Base-by-base conservation (phyloP, 2,797 vertebrate genomes). In the Schizopygopsis pylzovi region DNA sequence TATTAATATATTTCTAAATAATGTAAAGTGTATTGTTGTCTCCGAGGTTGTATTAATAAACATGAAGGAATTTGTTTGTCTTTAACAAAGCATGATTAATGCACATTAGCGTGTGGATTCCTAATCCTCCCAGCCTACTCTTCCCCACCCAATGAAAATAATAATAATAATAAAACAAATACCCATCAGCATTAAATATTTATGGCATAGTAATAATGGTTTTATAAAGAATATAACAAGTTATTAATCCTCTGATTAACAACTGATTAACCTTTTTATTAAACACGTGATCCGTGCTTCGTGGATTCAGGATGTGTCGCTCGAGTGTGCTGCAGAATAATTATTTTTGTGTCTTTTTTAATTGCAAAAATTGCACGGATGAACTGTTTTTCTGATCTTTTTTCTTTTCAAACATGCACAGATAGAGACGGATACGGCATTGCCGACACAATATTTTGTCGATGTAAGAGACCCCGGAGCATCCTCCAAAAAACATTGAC, bases 171-270 rank as follows among this genome's bases (percentile, higher is more conserved):
- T 6, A 10, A 10, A 43, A 43, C 92, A 93, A 89, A 93, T 91
- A 93, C 93, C 92, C 93, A 94, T 95, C 94, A 94, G 90, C 93
- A 93, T 96, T 95, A 95, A 96, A 95, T 96, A 95, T 96, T 96
- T 95, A 96, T 95, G 93, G 94, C 93, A 94, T 93, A 93, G 94
- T 95, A 94, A 95, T 95, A 95, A 96, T 95, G 94, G 93, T 94
- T 95, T 95, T 95, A 93, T 94, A 95, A 96, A 95, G 94, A 96
- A 95, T 95, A 95, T 95, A 95, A 94, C 94, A 95, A 93, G 93
- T 96, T 95, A 96, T 95, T 96, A 96, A 95, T 95, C 94, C 94
- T 95, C 94, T 95, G 95, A 95, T 96, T 96, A 95, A 95, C 94
- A 95, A 95, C 94, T 95, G 95, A 96, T 96, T 96, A 95, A 95